Evolutionary conservation across 2,888 invertebrate species (phyloP), one percentile per base, ranked within the genome.

Genomic region (Polydrusus pterygomalis): DNA sequence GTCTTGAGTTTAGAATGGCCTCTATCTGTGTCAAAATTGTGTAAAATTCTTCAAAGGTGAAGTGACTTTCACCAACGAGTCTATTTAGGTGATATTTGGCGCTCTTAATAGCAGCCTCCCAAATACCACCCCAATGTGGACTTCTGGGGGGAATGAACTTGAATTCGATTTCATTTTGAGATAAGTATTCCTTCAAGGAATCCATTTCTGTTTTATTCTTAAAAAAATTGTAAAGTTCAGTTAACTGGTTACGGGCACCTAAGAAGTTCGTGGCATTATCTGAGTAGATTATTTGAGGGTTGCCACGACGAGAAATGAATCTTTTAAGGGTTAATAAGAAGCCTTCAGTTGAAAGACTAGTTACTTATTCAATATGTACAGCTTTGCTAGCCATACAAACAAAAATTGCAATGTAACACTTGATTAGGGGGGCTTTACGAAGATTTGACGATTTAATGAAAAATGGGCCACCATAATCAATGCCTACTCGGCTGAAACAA

Each of bases 21-120:
- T n/a, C n/a, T n/a, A 43, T 82, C 72, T 83, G 83, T 15, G 60
- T 73, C 0, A 83, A 20, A 11, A 84, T 13, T 1, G 85, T 86
- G n/a, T 70, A 38, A 58, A 84, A 78, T 65, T 86, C 83, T 74
- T 85, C 84, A 63, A 77, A 83, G 2, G 80, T 85, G 7, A 84
- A 58, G 0, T 70, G 60, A 0, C 65, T 7, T 34, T 77, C 72
- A 0, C 82, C 82, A 8, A 83, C 40, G 0, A 83, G 62, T 49
- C 81, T 70, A 34, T 75, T 77, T 15, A 85, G 18, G 74, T 83
- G 84, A 69, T 70, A 73, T 78, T 87, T 86, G 0, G 81, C 74
- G 1, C 80, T 79, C 62, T 82, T 83, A 11, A 86, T 80, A 9
- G 79, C 82, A 3, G 83, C 80, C 67, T 86, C 85, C 84, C 84